Evolutionary conservation across 2,113 vertebrate genomes (phyloP).

Genomic region (Dissostichus mawsoni): DNA sequence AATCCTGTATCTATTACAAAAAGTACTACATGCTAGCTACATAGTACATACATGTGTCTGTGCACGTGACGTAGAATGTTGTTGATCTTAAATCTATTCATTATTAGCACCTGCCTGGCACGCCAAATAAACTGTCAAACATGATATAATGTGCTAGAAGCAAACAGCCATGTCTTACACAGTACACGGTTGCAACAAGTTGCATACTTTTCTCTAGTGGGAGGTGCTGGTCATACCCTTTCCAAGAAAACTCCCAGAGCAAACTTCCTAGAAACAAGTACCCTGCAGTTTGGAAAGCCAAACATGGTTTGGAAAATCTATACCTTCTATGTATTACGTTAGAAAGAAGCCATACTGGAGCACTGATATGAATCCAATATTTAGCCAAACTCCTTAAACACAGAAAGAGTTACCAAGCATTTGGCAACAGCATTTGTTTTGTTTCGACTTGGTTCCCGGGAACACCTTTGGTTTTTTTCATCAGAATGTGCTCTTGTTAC

Average conservation of each 20-base stretch:
- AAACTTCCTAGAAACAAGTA: slow-evolving; percentile 44
- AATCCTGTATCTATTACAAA: slow-evolving; percentile 18
- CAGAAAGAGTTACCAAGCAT: neutral
- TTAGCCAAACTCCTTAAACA: neutral
- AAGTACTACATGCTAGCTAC: neutral
- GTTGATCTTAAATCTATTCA: slow-evolving; percentile 7
- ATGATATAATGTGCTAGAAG: neutral
- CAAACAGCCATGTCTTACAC: slow-evolving; percentile 5
- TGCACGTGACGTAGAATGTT: neutral
- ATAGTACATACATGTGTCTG: neutral
- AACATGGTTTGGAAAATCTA: neutral
- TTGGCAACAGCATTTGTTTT: slow-evolving; percentile 42
- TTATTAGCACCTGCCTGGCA: neutral
- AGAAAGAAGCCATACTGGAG: neutral
- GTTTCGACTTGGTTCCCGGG: slow-evolving; percentile 17
- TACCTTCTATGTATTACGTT: neutral
- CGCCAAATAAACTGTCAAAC: slow-evolving; percentile 8
- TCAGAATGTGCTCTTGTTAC: slow-evolving; percentile 38
- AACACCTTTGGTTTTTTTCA: slow-evolving; percentile 6
- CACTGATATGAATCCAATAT: slow-evolving; percentile 1
- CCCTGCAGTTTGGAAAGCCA: neutral
- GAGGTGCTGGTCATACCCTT: slow-evolving; percentile 30
- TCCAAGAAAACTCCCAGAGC: slow-evolving; percentile 50
- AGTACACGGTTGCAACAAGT: slow-evolving; percentile 47
- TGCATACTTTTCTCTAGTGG: slow-evolving; percentile 43